Evolutionary conservation across 2,113 vertebrate species (phyloP).

Genomic region (Glareola pratincola): DNA sequence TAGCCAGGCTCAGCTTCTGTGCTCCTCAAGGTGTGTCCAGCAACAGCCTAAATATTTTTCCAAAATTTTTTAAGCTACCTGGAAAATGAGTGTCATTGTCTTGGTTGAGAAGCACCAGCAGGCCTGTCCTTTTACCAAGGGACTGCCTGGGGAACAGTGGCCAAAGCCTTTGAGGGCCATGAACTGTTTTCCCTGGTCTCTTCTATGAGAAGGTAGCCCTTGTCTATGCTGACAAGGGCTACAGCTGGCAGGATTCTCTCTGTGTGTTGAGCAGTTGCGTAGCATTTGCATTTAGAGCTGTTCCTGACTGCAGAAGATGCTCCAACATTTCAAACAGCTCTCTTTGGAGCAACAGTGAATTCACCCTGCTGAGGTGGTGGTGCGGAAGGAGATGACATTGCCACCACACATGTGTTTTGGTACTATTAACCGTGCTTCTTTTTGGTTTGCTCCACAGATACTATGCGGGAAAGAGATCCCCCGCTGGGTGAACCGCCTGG

Average conservation of each 20-base stretch:
- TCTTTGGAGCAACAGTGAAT: background rate
- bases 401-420: background rate
- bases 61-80: background rate
- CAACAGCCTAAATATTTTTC: background rate
- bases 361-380: background rate
- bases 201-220: background rate
- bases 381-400: background rate
- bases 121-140: background rate
- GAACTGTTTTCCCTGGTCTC: background rate
- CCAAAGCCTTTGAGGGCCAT: background rate
- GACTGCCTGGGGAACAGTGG: background rate
- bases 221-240: background rate
- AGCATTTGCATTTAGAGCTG: background rate
- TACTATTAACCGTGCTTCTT: background rate
- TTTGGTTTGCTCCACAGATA: constrained; percentile 71
- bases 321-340: background rate
- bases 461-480: constrained; percentile 89
- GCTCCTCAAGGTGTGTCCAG: background rate
- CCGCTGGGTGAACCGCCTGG: constrained; percentile 90
- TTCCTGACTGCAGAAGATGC: background rate
- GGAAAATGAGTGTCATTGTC: background rate
- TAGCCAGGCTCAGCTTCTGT: background rate
- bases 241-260: background rate
- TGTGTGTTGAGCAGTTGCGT: fast-evolving
- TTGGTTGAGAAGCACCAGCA: background rate